A percentile compares a stretch with the other conserved stretches of the same genome.
Conservation (phyloP, 1,140 invertebrate genomes). For the Heterodera carotae region DNA sequence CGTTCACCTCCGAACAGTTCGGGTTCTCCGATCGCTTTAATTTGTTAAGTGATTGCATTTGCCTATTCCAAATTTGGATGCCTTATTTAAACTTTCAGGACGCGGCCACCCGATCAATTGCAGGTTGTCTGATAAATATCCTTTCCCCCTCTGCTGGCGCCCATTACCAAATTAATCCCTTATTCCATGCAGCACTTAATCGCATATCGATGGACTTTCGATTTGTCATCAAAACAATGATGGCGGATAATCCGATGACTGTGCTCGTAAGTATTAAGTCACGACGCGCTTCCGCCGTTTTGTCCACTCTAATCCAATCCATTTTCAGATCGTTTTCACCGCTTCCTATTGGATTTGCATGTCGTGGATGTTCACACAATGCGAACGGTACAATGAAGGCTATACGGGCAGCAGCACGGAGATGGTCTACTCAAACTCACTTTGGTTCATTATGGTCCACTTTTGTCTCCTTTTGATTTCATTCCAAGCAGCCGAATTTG, state of each 20-base stretch:
- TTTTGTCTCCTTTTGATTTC: neutral
- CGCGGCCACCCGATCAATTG: constrained; percentile 61
- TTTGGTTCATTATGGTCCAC: constrained; percentile 69
- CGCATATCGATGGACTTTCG: constrained; percentile 65
- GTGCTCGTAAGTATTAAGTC: constrained; percentile 39
- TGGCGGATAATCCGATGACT: constrained; percentile 64
- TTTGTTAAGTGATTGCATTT: too few species aligned
- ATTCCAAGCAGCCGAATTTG: too few species aligned
- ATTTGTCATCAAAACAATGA: constrained; percentile 60
- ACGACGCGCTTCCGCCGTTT: neutral
- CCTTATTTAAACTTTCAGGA: constrained; percentile 37
- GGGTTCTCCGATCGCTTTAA: too few species aligned
- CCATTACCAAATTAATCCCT: neutral
- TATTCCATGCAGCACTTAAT: constrained; percentile 51
- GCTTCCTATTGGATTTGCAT: constrained; percentile 65
- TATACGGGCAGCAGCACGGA: constrained; percentile 58
- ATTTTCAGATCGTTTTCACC: constrained; percentile 54
- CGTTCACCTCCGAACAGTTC: too few species aligned
- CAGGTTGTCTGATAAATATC: constrained; percentile 28
- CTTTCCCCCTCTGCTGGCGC: neutral
- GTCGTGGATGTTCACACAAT: constrained; percentile 65
- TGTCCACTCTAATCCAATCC: neutral
- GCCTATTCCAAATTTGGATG: neutral
- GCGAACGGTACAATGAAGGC: constrained; percentile 56
- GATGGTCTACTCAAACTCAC: constrained; percentile 69